These are phyloP conservation scores for Streblospio benedicti DNA, from an alignment of 1,140 invertebrate species.

Conservation along the genomic window DNA sequence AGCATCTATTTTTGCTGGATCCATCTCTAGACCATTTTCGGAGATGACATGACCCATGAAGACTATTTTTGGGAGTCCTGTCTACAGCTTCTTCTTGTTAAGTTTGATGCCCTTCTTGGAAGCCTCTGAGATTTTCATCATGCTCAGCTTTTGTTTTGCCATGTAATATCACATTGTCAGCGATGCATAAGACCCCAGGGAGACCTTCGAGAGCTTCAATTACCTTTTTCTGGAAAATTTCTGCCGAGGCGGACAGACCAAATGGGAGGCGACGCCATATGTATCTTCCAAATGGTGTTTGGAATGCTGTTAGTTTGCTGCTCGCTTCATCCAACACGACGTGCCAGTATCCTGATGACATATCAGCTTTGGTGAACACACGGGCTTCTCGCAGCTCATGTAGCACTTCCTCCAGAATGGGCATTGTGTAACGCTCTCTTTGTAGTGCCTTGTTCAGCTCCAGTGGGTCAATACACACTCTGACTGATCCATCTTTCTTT, in stretches of 20 bases:
- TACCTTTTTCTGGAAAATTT: slow-evolving; percentile 37
- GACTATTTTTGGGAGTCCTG: background rate
- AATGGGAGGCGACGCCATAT: slow-evolving; percentile 23
- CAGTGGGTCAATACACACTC: slow-evolving; percentile 26
- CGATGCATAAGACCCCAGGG: slow-evolving; percentile 36
- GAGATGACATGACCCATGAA: slow-evolving; percentile 23
- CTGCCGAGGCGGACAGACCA: slow-evolving; percentile 18
- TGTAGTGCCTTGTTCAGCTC: slow-evolving; percentile 23
- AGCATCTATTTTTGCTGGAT: slow-evolving; percentile 29
- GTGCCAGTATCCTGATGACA: slow-evolving; percentile 25
- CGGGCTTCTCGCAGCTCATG: slow-evolving; percentile 19
- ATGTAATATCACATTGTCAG: slow-evolving; percentile 38
- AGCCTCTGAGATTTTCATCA: slow-evolving; percentile 30
- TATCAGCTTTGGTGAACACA: slow-evolving; percentile 24
- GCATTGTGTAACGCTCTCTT: slow-evolving; percentile 21
- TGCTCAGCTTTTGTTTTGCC: slow-evolving; percentile 29
- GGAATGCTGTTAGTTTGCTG: slow-evolving; percentile 23
- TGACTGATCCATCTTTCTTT: slow-evolving; percentile 20
- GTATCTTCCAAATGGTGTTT: slow-evolving; percentile 22
- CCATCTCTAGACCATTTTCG: slow-evolving; percentile 21
- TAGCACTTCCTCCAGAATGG: slow-evolving; percentile 25
- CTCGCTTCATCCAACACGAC: slow-evolving; percentile 23
- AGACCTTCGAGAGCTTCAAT: slow-evolving; percentile 32
- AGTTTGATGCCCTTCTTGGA: slow-evolving; percentile 42
- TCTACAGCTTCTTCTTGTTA: slow-evolving; percentile 36